Conservation (phyloP, 2,797 vertebrate genomes). For the Chelidonichthys spinosus region DNA sequence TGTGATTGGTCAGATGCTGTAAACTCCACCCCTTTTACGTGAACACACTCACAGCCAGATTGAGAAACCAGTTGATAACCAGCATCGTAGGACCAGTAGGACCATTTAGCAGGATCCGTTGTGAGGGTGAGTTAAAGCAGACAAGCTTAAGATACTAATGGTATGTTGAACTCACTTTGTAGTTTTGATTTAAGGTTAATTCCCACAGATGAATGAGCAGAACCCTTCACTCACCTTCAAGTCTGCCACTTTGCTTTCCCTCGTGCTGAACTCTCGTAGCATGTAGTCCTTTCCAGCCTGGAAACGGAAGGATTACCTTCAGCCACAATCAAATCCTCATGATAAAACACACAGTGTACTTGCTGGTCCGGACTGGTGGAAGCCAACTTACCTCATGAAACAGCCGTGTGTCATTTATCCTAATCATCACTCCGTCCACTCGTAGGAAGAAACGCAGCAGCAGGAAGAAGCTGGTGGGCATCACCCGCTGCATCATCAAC, state of each 20-base stretch:
- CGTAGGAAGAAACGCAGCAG: slow-evolving; percentile 94
- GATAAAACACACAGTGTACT: neutral
- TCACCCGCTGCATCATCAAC: slow-evolving; percentile 88
- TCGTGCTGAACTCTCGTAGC: slow-evolving; percentile 94
- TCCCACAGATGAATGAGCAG: too few relatives aligned
- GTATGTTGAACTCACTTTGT: too few relatives aligned
- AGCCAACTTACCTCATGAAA: slow-evolving; percentile 89
- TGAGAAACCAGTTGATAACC: too few relatives aligned
- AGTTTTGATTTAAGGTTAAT: too few relatives aligned
- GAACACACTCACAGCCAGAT: too few relatives aligned
- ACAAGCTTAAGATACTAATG: too few relatives aligned
- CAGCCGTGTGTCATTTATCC: slow-evolving; percentile 95
- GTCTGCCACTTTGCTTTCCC: slow-evolving; percentile 92
- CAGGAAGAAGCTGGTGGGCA: slow-evolving; percentile 97
- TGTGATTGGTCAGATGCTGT: too few relatives aligned
- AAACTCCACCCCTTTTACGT: too few relatives aligned
- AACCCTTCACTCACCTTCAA: slow-evolving; percentile 86
- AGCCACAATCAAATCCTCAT: neutral
- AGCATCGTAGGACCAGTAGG: too few relatives aligned
- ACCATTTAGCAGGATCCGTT: too few relatives aligned
- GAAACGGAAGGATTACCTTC: slow-evolving; percentile 57
- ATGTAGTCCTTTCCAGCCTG: slow-evolving; percentile 92
- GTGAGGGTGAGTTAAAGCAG: too few relatives aligned
- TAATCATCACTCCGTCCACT: slow-evolving; percentile 95
- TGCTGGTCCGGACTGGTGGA: neutral